phyloP scores from a whole-genome alignment of 2,113 vertebrate genomes.

The Oxygymnocypris stewartii region DNA sequence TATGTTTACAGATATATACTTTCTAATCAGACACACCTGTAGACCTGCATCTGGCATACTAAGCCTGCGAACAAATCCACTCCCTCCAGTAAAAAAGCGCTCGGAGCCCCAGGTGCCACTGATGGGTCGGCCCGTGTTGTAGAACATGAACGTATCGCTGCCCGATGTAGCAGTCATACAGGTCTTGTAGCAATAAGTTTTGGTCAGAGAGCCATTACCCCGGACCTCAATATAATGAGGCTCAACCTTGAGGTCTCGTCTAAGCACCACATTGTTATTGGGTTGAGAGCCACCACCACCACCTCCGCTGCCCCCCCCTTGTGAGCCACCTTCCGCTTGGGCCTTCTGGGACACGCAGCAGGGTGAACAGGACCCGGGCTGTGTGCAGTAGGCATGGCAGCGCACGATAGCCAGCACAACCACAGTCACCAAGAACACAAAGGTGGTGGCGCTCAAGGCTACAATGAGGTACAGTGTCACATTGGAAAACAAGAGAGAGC shows the following conservation, averaged over 20 bases:
- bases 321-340: conserved; percentile 81
- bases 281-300: conserved; percentile 75
- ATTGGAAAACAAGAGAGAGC: conserved; percentile 83
- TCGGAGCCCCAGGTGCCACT: conserved; percentile 88
- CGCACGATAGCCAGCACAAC: conserved; percentile 89
- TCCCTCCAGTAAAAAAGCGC: conserved; percentile 90
- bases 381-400: conserved; percentile 83
- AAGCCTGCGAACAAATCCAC: conserved; percentile 89
- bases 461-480: conserved; percentile 96
- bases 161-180: conserved; percentile 92
- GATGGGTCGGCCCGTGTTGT: conserved; percentile 91
- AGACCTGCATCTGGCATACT: conserved; percentile 82
- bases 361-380: conserved; percentile 85
- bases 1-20: background rate
- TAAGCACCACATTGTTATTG: conserved; percentile 89
- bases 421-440: conserved; percentile 93
- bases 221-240: conserved; percentile 96
- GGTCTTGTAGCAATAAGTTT: conserved; percentile 98
- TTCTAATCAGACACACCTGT: conserved; percentile 68
- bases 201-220: conserved; percentile 94
- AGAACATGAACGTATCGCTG: conserved; percentile 99
- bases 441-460: conserved; percentile 89
- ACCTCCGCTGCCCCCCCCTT: conserved; percentile 51
- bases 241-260: conserved; percentile 90
- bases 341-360: conserved; percentile 85